Evolutionary conservation across 2,797 vertebrate genomes (phyloP).

Genomic region (Diceros bicornis): DNA sequence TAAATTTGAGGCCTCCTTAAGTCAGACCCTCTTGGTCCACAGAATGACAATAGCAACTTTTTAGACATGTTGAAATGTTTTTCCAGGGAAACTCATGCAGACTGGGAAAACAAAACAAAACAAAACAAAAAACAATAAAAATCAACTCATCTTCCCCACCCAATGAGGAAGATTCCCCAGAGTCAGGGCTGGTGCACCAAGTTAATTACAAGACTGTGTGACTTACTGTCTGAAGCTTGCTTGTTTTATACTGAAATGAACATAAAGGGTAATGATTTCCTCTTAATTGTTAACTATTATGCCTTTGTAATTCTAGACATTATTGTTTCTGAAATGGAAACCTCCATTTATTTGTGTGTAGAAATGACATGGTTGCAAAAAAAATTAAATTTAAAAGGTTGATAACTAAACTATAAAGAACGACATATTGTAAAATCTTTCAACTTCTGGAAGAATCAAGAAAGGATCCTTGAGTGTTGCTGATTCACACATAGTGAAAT

Average conservation of each 20-base stretch:
- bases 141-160: constrained; percentile 8
- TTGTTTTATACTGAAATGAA: not conserved
- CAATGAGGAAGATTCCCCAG: not conserved
- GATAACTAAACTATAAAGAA: not conserved
- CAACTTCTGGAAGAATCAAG: not conserved
- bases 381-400: constrained; percentile 39
- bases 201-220: not conserved
- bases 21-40: not conserved
- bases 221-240: not conserved
- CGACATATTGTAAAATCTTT: not conserved
- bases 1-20: not conserved
- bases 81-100: not conserved
- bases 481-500: not conserved
- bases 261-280: not conserved
- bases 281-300: constrained; percentile 40
- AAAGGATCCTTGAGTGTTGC: not conserved
- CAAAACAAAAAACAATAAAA: not conserved
- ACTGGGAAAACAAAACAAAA: not conserved
- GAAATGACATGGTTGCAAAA: not conserved
- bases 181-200: not conserved
- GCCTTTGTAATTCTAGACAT: constrained; percentile 16
- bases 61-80: not conserved
- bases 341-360: not conserved
- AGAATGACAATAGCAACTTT: not conserved
- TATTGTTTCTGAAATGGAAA: constrained; percentile 40